Base-by-base conservation (phyloP, 1,140 invertebrate species). In the Dinothrombium tinctorium region DNA sequence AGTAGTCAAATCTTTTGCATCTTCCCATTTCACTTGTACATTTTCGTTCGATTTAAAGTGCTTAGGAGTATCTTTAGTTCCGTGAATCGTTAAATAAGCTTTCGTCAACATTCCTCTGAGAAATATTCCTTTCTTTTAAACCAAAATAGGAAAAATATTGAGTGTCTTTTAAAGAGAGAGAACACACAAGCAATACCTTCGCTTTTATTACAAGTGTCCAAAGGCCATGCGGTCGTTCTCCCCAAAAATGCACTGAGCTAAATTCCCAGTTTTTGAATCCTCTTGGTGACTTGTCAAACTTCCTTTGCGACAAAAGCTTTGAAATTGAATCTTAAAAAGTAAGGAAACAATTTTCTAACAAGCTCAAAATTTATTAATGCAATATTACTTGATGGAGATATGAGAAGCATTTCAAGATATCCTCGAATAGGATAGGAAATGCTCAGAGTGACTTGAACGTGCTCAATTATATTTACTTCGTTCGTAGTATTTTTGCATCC, bases 181-280 rank as follows among this genome's bases (percentile, higher is more conserved):
- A n/a, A n/a, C n/a, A n/a, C n/a, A n/a, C n/a, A n/a, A n/a, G n/a
- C n/a, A n/a, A n/a, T n/a, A n/a, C n/a, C n/a, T n/a, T n/a, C n/a
- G n/a, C n/a, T n/a, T n/a, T n/a, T n/a, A n/a, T n/a, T n/a, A n/a
- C n/a, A n/a, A 83, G 52, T 2, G 50, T 68, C 84, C 84, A 90
- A 14, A 59, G 54, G 2, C 80, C 82, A 15, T 53, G 51, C 3
- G 80, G 72, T 50, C 70, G 59, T 59, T 94, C 87, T 8, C 80
- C 83, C 86, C 86, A 94, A 4, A 74, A 78, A 33, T 81, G 81
- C 0, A 89, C 76, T 0, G 79, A 79, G 65, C 81, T 78, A 54
- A 94, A 78, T 29, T 70, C 74, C 77, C 84, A 92, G 44, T 74
- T 68, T 4, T 62, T 55, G 54, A 87, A 83, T 9, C 80, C 81